Base-by-base conservation (phyloP, 2,888 invertebrate genomes). In the Formica aserva region DNA sequence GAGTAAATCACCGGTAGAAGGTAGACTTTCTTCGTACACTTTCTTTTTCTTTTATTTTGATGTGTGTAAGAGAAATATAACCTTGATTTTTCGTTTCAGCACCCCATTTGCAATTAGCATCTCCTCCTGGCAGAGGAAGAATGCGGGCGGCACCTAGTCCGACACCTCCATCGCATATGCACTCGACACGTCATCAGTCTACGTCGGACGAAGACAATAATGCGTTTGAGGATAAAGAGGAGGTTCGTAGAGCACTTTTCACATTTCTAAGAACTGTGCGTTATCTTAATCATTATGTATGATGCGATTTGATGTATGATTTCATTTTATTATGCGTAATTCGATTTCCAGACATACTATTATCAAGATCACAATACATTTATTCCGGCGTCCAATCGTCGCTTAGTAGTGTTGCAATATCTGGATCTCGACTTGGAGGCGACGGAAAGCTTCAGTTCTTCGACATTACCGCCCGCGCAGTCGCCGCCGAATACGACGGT, bases 401-500 rank as follows among this genome's bases (percentile, higher is more conserved):
- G 93, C 48, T 87, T 95, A 57, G 95, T 94, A 52, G 94, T 94
- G 86, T 94, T 97, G 90, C 98, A 99, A 93, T 99, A 99, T 95
- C 96, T 98, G 86, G 98, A 98, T 95, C 95, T 99, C 87, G 98
- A 98, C 95, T 96, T 97, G 26, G 97, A 97, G 89, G 95, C 96
- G 0, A 95, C 96, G 0, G 94, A 94, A 85, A 94, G 89, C 84
- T 93, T 93, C 86, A 89, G 94, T 5, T 93, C 95, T 0, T 92
- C 94, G 0, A 94, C 95, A 83, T 93, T 95, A 62, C 94, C 95
- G 22, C 87, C 91, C 15, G 93, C 94, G 22, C 95, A 95, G 81
- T 94, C 95, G n/a, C 95, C 95, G 38, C 94, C 95, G 55, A 95
- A 95, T 86, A 95, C 95, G 18, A 91, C 97, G 0, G 98, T 98